Percentiles rank a stretch among this genome's conserved stretches.
phyloP scores from a whole-genome alignment of 2,113 vertebrate genomes.

The Orthonyx spaldingii region DNA sequence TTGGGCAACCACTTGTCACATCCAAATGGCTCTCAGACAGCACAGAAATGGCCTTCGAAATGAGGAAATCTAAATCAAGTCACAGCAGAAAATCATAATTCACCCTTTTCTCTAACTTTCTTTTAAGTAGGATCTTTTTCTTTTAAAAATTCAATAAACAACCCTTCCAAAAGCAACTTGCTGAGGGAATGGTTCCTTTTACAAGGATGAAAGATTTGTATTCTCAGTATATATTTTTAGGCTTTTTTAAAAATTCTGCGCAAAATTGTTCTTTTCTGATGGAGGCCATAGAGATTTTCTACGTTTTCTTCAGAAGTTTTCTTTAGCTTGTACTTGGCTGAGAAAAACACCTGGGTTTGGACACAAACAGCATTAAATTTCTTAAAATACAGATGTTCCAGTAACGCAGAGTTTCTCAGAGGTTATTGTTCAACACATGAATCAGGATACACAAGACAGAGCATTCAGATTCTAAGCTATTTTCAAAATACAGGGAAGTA shows the following conservation, averaged over 20 bases:
- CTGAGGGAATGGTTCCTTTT: neutral
- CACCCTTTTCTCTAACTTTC: too few relatives aligned
- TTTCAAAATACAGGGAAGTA: neutral
- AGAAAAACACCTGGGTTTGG: neutral
- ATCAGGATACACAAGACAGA: neutral
- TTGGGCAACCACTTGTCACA: fast-evolving
- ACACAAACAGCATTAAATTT: neutral
- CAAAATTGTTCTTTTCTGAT: neutral
- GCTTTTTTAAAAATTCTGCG: neutral
- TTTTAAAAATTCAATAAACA: neutral
- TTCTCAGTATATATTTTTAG: neutral
- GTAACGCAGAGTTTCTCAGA: neutral
- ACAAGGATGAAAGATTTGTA: neutral
- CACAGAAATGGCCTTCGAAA: fast-evolving
- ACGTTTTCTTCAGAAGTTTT: neutral
- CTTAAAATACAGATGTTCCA: neutral
- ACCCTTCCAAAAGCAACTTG: fast-evolving
- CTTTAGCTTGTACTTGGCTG: neutral
- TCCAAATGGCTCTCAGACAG: neutral
- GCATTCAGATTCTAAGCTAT: neutral
- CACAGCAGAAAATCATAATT: fast-evolving
- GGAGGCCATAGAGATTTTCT: neutral
- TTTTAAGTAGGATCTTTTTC: neutral
- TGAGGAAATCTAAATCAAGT: neutral
- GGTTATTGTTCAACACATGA: neutral